Evolutionary conservation across 2,888 invertebrate genomes (phyloP), one percentile per base, ranked within the genome.

Genomic region (Pheosia tremula): DNA sequence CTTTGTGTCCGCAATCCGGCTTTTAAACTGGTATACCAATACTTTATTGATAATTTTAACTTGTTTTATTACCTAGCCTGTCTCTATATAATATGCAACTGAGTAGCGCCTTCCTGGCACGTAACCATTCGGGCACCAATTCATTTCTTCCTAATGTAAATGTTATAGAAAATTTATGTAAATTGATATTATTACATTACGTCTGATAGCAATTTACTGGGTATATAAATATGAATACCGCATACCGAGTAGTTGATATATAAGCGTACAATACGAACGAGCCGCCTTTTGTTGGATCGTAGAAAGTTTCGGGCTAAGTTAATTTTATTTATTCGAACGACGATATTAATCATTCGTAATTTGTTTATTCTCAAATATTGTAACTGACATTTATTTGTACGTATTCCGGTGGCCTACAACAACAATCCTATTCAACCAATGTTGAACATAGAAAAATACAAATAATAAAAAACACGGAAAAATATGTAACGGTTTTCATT

Each of bases 161-260:
- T 92, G 86, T 91, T 86, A 91, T 91, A 90, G 90, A 86, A 86
- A 88, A 88, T 90, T 86, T 91, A 92, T 92, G 92, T 91, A 89
- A 91, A 93, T 93, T 84, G 81, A 81, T 80, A 85, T 88, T 91
- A 92, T 91, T 90, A 89, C 88, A 90, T 92, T 90, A 90, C 86
- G 81, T 79, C 79, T 81, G 83, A 89, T 85, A 86, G 85, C 84
- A 87, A 88, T 90, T 87, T 84, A 88, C 83, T 82, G 83, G 50
- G 78, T 84, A 77, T 86, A 88, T 90, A 90, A 90, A 91, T 88
- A 88, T 88, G 83, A 85, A 79, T 80, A 73, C 82, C 70, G 85
- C 87, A 86, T 89, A 87, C 83, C 78, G 77, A 82, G 74, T 74
- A 66, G 64, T 59, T 58, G 64, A 78, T 79, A 79, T 80, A 80